phyloP scores from a whole-genome alignment of 2,888 invertebrate genomes.

The Hydropsyche betteni region DNA sequence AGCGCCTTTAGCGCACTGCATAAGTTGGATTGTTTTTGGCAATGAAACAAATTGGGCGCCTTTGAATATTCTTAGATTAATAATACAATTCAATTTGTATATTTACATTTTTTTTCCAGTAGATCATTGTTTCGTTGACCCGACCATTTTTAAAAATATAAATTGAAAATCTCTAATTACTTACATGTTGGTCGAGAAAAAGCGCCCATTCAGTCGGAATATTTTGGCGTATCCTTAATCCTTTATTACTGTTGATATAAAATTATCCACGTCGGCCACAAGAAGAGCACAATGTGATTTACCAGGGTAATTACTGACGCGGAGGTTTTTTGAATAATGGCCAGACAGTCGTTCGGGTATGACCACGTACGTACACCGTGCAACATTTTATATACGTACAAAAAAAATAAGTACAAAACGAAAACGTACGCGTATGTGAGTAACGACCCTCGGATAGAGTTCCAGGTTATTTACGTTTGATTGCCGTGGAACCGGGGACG shows the following conservation, averaged over 20 bases:
- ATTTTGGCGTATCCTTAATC: constrained; percentile 35
- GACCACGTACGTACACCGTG: constrained; percentile 17
- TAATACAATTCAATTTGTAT: too few species aligned
- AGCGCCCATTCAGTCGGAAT: too few species aligned
- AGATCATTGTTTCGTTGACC: too few species aligned
- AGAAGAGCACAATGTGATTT: constrained; percentile 45
- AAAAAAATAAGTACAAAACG: too few species aligned
- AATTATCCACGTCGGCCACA: constrained; percentile 40
- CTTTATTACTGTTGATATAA: constrained; percentile 46
- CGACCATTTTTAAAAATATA: too few species aligned
- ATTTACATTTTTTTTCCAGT: too few species aligned
- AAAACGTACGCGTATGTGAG: neutral
- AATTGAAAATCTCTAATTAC: too few species aligned
- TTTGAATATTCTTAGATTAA: too few species aligned
- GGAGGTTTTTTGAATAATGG: constrained; percentile 38
- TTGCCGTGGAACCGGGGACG: constrained; percentile 1
- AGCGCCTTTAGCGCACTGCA: too few species aligned
- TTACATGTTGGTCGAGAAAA: too few species aligned
- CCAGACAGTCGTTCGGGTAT: constrained; percentile 20
- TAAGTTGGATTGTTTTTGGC: too few species aligned
- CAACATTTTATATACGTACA: constrained; percentile 8
- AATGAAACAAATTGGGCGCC: too few species aligned
- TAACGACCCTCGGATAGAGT: constrained; percentile 27
- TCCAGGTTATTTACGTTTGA: constrained; percentile 35
- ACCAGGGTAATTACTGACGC: constrained; percentile 45